Evolutionary conservation across 35 echinoderm and acorn worm genomes (phyloP), one percentile per base, ranked within the genome.

Genomic region (Apostichopus parvimensis): DNA sequence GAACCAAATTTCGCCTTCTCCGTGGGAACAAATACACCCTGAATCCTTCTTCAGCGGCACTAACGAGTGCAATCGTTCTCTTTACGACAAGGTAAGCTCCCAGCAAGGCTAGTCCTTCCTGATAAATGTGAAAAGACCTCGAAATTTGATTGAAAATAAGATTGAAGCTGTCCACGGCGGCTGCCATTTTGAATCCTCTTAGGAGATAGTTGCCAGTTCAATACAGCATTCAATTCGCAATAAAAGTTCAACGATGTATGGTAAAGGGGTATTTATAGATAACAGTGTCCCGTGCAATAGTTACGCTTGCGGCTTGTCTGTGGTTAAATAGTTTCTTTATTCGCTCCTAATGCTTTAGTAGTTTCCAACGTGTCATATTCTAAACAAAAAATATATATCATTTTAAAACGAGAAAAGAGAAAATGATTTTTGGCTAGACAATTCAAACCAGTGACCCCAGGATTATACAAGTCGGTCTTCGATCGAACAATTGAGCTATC

Each of bases 71-170:
- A 60, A 96, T 23, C 11, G 89, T 79, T 53, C 90, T 86, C 73
- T 96, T 93, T 6, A 56, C 53, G 6, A 96, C 95, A 23, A 91
- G 92, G 20, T 96, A 96, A 14, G 95, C 95, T 79, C 95, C 95
- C 26, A 93, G 57, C 13, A 96, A 54, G 8, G 95, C 82, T 9
- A 96, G 53, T 5, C 56, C 92, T 62, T 96, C 95, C 15, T 90
- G 77, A 59, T 96, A 96, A 34, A 94, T 22, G 17, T 93, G 82
- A 75, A 96, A 87, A 78, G 79, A 52, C n/a, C 54, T 77, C 8
- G 95, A 61, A 64, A 96, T 94, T 94, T 96, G 81, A 24, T 86
- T 22, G 22, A 81, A 79, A 1, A 96, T 71, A 18, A 94, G 70
- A 54, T 93, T 54, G 24, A 96, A 93, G 28, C 92, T 91, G 86